Conservation (phyloP, 2,888 invertebrate genomes). For the Cryptocheilus praepositus region DNA sequence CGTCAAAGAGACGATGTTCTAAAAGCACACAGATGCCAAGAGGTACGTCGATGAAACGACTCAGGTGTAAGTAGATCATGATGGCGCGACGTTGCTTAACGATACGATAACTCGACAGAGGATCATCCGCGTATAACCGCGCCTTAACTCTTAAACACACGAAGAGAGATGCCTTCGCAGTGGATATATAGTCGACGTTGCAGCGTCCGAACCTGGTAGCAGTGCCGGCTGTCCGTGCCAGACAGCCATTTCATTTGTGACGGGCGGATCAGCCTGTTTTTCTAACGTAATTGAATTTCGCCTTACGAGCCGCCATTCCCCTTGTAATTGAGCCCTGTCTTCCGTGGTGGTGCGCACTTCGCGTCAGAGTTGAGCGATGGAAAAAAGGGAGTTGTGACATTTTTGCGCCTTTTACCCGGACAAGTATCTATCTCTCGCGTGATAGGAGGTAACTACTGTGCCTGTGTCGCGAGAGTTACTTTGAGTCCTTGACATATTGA, state of each 20-base stretch:
- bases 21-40: no score
- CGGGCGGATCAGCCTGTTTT: slow-evolving; percentile 62
- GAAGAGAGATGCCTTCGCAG: slow-evolving; percentile 21
- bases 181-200: slow-evolving; percentile 20
- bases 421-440: no score
- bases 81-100: no score
- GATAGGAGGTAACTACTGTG: no score
- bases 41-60: no score
- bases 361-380: slow-evolving; percentile 31
- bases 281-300: slow-evolving; percentile 64
- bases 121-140: slow-evolving; percentile 20
- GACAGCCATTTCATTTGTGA: slow-evolving; percentile 59
- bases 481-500: no score
- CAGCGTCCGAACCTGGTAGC: slow-evolving; percentile 31
- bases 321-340: slow-evolving; percentile 61
- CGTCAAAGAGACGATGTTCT: no score
- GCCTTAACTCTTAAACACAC: slow-evolving; percentile 20
- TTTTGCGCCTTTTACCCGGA: no score
- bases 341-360: slow-evolving; percentile 33
- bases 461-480: no score
- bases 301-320: slow-evolving; percentile 55
- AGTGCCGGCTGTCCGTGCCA: slow-evolving; percentile 29
- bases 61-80: no score
- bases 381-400: slow-evolving; percentile 32
- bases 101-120: no score